Percentiles rank a stretch among this genome's conserved stretches.
Conservation (phyloP, 2,888 invertebrate genomes). For the Petrolisthes manimaculis region DNA sequence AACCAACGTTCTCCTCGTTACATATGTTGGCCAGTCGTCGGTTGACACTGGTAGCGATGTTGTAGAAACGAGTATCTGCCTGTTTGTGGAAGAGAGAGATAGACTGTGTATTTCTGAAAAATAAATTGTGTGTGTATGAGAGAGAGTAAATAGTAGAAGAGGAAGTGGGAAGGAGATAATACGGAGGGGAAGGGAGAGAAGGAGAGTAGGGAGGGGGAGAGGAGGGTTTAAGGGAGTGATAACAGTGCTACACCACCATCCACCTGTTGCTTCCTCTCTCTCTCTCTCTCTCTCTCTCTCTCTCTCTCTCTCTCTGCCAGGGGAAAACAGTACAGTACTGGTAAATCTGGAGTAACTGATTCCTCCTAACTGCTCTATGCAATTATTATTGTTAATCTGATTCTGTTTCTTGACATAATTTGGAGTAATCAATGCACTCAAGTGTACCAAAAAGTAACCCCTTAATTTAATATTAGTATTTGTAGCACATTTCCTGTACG, state of each 20-base stretch:
- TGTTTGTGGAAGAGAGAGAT: no score
- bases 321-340: no score
- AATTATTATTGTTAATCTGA: no score
- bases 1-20: no score
- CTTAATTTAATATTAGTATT: not conserved
- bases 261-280: not conserved
- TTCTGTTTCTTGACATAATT: no score
- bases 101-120: not conserved
- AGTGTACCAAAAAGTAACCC: no score
- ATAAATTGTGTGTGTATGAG: not conserved
- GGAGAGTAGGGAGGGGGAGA: not conserved
- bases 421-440: no score
- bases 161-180: not conserved
- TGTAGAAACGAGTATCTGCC: no score
- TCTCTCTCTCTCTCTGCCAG: constrained; percentile 1
- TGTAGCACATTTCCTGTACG: not conserved
- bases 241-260: not conserved
- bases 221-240: not conserved
- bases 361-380: no score
- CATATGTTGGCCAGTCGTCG: no score
- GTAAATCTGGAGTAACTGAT: no score
- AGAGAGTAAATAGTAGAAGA: not conserved
- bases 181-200: not conserved
- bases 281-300: constrained; percentile 12
- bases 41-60: no score